Evolutionary conservation across 2,797 vertebrate genomes (phyloP).

Genomic region (Catharus ustulatus): DNA sequence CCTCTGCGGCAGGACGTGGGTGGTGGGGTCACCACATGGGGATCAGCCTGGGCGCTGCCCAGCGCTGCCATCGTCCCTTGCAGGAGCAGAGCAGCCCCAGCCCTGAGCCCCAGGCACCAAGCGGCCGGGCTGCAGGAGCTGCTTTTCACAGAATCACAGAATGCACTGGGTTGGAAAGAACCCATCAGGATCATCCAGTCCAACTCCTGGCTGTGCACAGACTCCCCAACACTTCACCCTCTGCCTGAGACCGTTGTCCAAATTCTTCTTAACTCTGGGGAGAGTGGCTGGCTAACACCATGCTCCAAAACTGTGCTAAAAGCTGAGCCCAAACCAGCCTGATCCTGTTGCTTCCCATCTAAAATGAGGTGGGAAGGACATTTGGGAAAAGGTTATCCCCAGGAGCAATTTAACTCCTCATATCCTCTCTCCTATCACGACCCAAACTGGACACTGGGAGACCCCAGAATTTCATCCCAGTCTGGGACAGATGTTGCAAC

Average conservation of each 20-base stretch:
- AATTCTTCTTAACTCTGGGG: not conserved
- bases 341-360: not conserved
- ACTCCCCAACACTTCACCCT: not conserved
- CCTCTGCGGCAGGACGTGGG: not conserved
- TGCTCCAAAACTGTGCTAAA: rapidly evolving
- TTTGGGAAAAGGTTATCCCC: not conserved
- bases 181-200: not conserved
- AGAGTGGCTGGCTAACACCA: not conserved
- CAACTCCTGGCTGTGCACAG: not conserved
- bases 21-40: not conserved
- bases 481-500: not conserved
- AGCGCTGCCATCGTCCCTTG: not conserved
- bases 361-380: not conserved
- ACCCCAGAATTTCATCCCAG: not conserved
- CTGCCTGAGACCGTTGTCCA: not conserved
- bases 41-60: rapidly evolving
- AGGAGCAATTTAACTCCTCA: not conserved
- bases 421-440: rapidly evolving
- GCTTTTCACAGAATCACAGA: not conserved
- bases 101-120: rapidly evolving
- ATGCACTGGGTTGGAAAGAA: not conserved
- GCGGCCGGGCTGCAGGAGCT: rapidly evolving
- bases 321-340: not conserved
- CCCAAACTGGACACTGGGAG: not conserved
- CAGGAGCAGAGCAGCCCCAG: not conserved